Evolutionary conservation across 2,888 invertebrate genomes (phyloP), one percentile per base, ranked within the genome.

Genomic region (Diarsia dahlii): DNA sequence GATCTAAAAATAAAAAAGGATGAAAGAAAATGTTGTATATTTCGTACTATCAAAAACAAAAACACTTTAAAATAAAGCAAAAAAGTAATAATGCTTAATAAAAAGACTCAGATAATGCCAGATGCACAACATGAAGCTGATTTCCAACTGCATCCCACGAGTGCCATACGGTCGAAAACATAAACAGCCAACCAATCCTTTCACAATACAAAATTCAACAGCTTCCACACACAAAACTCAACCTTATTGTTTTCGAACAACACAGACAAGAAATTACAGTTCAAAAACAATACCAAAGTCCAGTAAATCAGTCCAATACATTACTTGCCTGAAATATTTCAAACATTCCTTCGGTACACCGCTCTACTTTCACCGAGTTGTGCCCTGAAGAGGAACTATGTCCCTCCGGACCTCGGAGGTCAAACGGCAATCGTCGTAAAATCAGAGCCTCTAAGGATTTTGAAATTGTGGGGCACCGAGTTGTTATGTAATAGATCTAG

Each of bases 231-330:
- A 39, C 18, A 39, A 23, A 8, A 54, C 20, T 20, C 3, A 20
- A 52, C 15, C n/a, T 6, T 15, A 34, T 23, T 15, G 72, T 60
- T 46, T 66, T 1, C 18, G 10, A 10, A 60, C 50, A 23, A 8
- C 23, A 48, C 20, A 39, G 3, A 8, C 18, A n/a, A 68, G 23
- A 64, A 50, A 52, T 45, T 56, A 20, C 63, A 34, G 50, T 74
- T n/a, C 74, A 46, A 65, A 65, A 80, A 68, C 80, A 64, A 56
- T 56, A 3, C 10, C 10, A 65, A 73, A 79, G 15, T 69, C 39
- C 50, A 80, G 60, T 74, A 66, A 80, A 80, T 70, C 81, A 74
- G 34, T 56, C 62, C 66, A 74, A 80, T 66, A 69, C 60, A 56
- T 80, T 79, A 65, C 68, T 56, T 54, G 48, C 34, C n/a, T 13